Evolutionary conservation across 2,113 vertebrate genomes (phyloP).

Genomic region (Limanda limanda): DNA sequence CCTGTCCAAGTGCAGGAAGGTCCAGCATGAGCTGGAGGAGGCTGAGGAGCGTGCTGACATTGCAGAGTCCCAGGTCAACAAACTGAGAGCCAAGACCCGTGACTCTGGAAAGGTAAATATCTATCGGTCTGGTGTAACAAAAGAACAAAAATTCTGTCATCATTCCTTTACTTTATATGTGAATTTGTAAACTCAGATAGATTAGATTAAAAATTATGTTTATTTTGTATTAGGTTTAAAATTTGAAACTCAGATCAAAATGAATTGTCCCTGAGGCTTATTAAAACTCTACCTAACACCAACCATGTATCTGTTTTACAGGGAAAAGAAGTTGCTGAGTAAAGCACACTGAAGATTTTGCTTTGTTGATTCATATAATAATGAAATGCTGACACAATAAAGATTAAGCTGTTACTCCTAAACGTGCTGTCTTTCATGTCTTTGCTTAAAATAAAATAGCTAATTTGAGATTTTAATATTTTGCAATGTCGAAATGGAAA

Average conservation of each 20-base stretch:
- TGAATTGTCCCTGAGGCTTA: no score
- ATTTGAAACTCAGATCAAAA: no score
- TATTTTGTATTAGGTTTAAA: neutral
- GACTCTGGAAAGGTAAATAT: constrained; percentile 79
- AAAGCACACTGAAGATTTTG: neutral
- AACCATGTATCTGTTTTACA: neutral
- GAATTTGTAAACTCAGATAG: neutral
- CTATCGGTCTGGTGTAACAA: neutral
- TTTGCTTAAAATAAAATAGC: neutral
- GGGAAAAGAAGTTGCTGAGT: constrained; percentile 8
- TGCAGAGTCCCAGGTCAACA: constrained; percentile 87
- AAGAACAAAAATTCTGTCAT: neutral
- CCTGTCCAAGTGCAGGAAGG: constrained; percentile 81
- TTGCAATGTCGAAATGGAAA: neutral
- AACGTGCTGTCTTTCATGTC: neutral
- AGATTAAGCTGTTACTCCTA: neutral
- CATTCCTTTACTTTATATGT: neutral
- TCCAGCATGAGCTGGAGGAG: constrained; percentile 87
- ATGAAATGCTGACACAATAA: constrained; percentile 4
- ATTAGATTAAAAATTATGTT: neutral
- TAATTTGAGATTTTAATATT: neutral
- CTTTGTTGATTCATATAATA: constrained; percentile 1
- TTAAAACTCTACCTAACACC: no score
- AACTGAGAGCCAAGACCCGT: constrained; percentile 84
- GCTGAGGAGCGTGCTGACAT: constrained; percentile 88